Evolutionary conservation across 2,888 invertebrate genomes (phyloP).

Genomic region (Eristalis pertinax): DNA sequence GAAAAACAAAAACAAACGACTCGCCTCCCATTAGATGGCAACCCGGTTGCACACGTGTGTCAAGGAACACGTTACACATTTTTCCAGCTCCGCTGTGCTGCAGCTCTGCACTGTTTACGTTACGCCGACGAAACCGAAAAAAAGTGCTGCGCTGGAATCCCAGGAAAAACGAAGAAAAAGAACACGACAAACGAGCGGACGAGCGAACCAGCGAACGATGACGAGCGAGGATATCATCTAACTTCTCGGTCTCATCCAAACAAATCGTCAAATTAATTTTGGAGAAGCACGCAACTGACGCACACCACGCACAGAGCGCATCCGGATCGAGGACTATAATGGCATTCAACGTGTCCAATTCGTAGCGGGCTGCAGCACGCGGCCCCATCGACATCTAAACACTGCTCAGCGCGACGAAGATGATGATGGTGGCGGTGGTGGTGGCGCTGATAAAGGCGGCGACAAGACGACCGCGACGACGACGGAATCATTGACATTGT

Average conservation of each 20-base stretch:
- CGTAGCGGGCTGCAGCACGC: conserved; percentile 1
- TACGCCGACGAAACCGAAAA: conserved; percentile 1
- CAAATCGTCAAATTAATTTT: conserved; percentile 65
- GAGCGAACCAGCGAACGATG: conserved; percentile 1
- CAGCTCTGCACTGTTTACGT: conserved; percentile 44
- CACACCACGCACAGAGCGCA: conserved; percentile 13
- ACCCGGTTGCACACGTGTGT: conserved; percentile 57
- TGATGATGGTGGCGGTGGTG: background rate
- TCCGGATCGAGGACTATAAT: conserved; percentile 60
- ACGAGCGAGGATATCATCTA: conserved; percentile 37
- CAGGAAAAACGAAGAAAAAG: conserved; percentile 13
- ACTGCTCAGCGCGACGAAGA: conserved; percentile 39
- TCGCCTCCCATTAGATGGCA: conserved; percentile 41
- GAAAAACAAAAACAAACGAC: conserved; percentile 61
- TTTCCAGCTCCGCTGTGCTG: background rate
- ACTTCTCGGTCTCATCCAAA: conserved; percentile 46
- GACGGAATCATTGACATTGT: conserved; percentile 67
- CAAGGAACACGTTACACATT: conserved; percentile 60
- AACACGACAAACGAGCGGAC: too few relatives aligned
- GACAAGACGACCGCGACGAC: too few relatives aligned
- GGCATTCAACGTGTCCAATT: conserved; percentile 67
- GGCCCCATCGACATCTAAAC: conserved; percentile 45
- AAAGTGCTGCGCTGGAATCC: conserved; percentile 8
- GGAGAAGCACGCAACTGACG: conserved; percentile 23
- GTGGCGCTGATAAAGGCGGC: conserved; percentile 18